These are phyloP conservation scores for Coelopa pilipes DNA, from an alignment of 2,888 invertebrate species.

Conservation along the genomic window DNA sequence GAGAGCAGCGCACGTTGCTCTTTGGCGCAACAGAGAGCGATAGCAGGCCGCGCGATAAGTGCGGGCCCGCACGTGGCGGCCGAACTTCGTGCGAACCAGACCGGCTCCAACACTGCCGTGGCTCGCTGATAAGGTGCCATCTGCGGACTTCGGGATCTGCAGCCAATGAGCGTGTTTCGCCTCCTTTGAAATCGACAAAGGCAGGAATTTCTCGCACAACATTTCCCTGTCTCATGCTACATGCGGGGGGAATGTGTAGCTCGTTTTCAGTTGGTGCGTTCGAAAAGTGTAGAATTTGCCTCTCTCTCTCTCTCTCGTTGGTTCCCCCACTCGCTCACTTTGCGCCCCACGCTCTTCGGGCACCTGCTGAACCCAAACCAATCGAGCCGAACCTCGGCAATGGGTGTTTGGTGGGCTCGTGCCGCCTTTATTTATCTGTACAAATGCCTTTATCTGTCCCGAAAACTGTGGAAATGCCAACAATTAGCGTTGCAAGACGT, in stretches of 20 bases:
- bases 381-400: no score
- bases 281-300: background rate
- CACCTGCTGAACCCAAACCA: no score
- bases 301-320: background rate
- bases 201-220: background rate
- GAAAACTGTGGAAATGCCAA: no score
- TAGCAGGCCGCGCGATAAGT: no score
- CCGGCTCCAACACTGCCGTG: no score
- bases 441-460: no score
- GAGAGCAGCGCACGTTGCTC: background rate
- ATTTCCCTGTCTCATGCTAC: background rate
- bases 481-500: no score
- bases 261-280: background rate
- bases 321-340: background rate
- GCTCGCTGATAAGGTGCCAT: no score
- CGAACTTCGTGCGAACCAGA: background rate
- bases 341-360: no score
- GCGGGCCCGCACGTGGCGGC: background rate
- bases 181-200: background rate
- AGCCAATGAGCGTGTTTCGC: no score
- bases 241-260: background rate
- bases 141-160: background rate
- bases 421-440: no score
- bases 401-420: no score
- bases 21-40: background rate